Base-by-base conservation (phyloP, 2,888 invertebrate genomes). In the Drosophila formosana region DNA sequence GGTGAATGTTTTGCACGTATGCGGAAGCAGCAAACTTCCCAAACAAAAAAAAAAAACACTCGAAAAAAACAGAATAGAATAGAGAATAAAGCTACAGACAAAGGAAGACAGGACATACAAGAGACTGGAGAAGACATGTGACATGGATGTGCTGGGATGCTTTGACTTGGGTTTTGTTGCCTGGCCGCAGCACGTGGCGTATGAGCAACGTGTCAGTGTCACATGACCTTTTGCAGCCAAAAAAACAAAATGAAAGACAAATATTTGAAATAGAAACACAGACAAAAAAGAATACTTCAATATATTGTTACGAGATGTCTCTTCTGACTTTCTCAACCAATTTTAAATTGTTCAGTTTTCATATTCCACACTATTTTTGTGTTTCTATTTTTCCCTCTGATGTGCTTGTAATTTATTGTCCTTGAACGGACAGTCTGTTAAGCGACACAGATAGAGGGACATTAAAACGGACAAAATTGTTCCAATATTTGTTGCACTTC, bases 1-100 rank as follows among this genome's bases (percentile, higher is more conserved):
- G 55, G 62, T 68, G 60, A 83, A 72, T 72, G 69, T 74, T 67
- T 77, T 55, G 69, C 86, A 83, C 82, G 84, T 77, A 71, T 77
- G 69, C 66, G 73, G 70, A 76, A 70, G 73, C 58, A 66, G 32
- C 9, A 32, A 45, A 46, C 56, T 55, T 28, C 43, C 50, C 53
- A 66, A 43, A 51, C 46, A 45, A 18, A 43, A 51, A 49, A 41
- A 18, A 49, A 30, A 67, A n/a, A 56, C 30, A n/a, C n/a, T n/a
- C n/a, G n/a, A 37, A 62, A 43, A 60, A 43, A 39, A 43, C 46
- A 11, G 56, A 43, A 13, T 41, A 43, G 18, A 34, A 1, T n/a
- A 41, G 41, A 23, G 28, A 13, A 34, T 25, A 55, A 45, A 55
- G 41, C 43, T 39, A 63, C 55, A 68, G 64, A 75, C 63, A 76